phyloP scores from a whole-genome alignment of 1,140 invertebrate species.

The Drosophila truncata region DNA sequence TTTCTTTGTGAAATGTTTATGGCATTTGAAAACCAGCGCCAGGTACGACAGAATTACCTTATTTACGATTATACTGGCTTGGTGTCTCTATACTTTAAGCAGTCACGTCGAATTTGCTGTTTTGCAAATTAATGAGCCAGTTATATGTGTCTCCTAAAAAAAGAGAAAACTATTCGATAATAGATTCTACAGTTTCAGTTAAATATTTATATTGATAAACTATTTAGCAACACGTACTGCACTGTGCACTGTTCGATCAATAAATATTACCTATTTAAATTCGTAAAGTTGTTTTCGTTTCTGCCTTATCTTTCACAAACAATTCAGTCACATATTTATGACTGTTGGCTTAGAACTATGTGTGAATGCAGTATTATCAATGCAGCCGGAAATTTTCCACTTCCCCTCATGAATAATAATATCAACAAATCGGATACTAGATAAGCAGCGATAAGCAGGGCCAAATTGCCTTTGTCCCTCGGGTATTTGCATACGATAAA shows the following conservation, averaged over 20 bases:
- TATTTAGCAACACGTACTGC: neutral
- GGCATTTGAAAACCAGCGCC: constrained; percentile 13
- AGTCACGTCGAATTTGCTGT: constrained; percentile 27
- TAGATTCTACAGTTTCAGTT: neutral
- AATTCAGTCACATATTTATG: constrained; percentile 22
- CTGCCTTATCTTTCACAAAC: constrained; percentile 4
- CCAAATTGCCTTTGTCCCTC: constrained; percentile 46
- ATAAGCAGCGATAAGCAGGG: constrained; percentile 58
- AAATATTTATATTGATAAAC: neutral
- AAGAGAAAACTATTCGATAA: neutral
- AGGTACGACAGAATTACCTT: constrained; percentile 19
- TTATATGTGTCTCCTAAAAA: no score
- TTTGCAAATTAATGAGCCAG: constrained; percentile 43
- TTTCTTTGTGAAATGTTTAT: constrained; percentile 17
- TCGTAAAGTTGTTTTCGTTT: neutral
- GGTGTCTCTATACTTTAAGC: neutral
- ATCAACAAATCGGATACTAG: constrained; percentile 47
- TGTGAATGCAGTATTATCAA: constrained; percentile 30
- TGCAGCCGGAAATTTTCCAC: constrained; percentile 29
- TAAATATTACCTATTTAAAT: constrained; percentile 23
- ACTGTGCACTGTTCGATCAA: constrained; percentile 10
- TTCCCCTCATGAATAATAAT: constrained; percentile 46
- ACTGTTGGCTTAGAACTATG: constrained; percentile 14
- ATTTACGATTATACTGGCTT: constrained; percentile 39
- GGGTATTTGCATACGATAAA: constrained; percentile 77